Evolutionary conservation across 2,888 invertebrate species (phyloP).

Genomic region (Lycia hirtaria): DNA sequence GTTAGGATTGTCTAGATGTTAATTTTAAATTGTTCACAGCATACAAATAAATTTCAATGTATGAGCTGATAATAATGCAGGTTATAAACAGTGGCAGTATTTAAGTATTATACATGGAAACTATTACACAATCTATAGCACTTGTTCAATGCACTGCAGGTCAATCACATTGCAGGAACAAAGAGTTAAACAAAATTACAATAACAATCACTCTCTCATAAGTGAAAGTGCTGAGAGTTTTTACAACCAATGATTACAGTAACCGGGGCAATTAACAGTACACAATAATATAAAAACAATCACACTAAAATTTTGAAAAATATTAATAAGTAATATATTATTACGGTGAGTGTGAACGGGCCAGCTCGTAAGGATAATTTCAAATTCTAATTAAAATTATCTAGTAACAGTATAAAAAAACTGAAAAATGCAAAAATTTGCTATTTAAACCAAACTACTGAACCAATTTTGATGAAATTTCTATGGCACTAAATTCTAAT

Average conservation of each 20-base stretch:
- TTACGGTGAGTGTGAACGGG: no score
- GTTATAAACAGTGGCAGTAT: not conserved
- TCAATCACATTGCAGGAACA: slow-evolving; percentile 7
- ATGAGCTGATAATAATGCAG: not conserved
- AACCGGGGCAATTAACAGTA: slow-evolving; percentile 12
- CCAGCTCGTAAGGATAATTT: no score
- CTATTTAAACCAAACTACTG: no score
- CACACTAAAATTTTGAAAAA: no score
- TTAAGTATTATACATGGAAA: not conserved
- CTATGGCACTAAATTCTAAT: no score
- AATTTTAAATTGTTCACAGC: no score
- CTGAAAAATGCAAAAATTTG: no score
- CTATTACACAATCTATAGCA: not conserved
- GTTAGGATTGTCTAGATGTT: no score
- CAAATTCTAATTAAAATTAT: no score
- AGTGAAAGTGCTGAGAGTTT: slow-evolving; percentile 44
- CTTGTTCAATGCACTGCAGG: slow-evolving; percentile 6
- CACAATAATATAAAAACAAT: slow-evolving; percentile 14
- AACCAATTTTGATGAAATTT: no score
- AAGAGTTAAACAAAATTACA: slow-evolving; percentile 10
- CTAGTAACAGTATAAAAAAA: no score
- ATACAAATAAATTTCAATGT: slow-evolving; percentile 3
- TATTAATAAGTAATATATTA: no score
- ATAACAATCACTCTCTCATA: not conserved
- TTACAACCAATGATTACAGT: slow-evolving; percentile 25